Conservation (phyloP, 2,797 vertebrate genomes). For the Sebastes cheni region DNA sequence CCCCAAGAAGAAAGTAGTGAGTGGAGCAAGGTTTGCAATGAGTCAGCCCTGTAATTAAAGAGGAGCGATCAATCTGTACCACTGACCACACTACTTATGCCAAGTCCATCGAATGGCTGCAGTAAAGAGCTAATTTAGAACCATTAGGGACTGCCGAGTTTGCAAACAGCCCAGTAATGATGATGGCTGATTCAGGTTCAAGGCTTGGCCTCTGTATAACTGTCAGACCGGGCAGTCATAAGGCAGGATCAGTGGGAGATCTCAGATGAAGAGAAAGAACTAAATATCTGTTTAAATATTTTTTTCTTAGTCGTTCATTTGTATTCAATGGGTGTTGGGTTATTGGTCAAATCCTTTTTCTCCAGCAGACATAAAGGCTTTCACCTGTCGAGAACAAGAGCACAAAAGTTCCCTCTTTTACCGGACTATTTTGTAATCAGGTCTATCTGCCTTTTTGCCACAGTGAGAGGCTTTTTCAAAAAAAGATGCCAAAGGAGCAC, state of each 20-base stretch:
- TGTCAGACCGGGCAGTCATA: conserved; percentile 71
- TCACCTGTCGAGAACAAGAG: conserved; percentile 8
- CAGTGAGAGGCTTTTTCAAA: background rate
- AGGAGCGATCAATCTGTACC: conserved; percentile 83
- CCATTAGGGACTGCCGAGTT: conserved; percentile 87
- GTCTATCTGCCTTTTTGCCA: background rate
- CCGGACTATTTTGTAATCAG: background rate
- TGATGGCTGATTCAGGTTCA: conserved; percentile 83
- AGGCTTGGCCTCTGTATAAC: conserved; percentile 74
- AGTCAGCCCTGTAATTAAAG: conserved; percentile 85
- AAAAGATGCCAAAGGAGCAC: background rate
- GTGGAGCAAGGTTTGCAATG: conserved; percentile 65
- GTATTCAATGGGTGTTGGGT: conserved; percentile 32
- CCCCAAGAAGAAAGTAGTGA: conserved; percentile 34
- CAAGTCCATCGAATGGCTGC: conserved; percentile 83
- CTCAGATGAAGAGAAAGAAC: conserved; percentile 38
- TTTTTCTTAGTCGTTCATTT: conserved; percentile 24
- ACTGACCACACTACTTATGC: conserved; percentile 83
- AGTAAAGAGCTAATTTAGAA: conserved; percentile 87
- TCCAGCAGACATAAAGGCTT: conserved; percentile 2
- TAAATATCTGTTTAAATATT: conserved; percentile 8
- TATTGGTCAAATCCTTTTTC: conserved; percentile 34
- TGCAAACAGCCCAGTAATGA: conserved; percentile 86
- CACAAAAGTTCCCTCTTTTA: background rate
- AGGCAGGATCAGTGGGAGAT: conserved; percentile 44